These are phyloP conservation scores for Myotis planiceps DNA, from an alignment of 2,797 vertebrate genomes.

Conservation along the genomic window DNA sequence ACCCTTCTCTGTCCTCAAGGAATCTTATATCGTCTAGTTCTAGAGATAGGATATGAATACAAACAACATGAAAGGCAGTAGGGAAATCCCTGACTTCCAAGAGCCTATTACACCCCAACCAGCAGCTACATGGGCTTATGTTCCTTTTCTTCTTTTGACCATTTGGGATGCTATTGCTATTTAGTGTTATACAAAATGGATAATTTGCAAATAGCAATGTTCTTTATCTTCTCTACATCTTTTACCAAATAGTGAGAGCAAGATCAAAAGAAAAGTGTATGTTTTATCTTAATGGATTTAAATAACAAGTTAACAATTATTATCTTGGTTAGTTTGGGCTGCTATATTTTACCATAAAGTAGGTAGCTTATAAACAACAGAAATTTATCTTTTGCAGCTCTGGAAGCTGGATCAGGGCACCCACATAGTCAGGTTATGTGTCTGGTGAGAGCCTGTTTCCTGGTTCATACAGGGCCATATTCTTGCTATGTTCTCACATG, in stretches of 20 bases:
- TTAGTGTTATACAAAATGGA: not conserved
- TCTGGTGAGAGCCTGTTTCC: not conserved
- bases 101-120: not conserved
- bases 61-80: not conserved
- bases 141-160: not conserved
- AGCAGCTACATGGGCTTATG: not conserved
- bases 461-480: not conserved
- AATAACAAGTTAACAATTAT: not conserved
- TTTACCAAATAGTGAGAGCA: not conserved
- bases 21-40: not conserved
- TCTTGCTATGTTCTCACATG: not conserved
- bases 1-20: not conserved
- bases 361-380: not conserved
- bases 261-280: not conserved
- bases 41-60: not conserved
- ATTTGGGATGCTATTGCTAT: not conserved
- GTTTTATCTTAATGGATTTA: not conserved
- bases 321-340: not conserved
- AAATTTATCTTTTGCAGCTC: not conserved
- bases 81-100: not conserved
- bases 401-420: not conserved
- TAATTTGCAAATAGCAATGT: not conserved
- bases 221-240: not conserved
- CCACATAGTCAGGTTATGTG: not conserved
- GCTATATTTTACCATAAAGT: not conserved